Evolutionary conservation across 2,888 invertebrate genomes (phyloP).

Genomic region (Marasmarcha lunaedactyla): DNA sequence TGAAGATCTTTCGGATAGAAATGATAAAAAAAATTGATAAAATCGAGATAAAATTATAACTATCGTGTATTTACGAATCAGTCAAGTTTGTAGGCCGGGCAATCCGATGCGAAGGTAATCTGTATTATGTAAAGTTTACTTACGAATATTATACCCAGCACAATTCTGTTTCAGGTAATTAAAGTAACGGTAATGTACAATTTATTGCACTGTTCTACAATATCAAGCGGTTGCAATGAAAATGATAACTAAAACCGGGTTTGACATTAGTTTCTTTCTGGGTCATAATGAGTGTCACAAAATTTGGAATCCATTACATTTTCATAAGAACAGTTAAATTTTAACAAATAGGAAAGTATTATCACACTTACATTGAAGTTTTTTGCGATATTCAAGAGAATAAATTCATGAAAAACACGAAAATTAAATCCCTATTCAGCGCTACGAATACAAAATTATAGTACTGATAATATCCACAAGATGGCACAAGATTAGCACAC

Average conservation of each 20-base stretch:
- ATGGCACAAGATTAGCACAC: constrained; percentile 24
- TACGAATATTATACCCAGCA: too few species aligned
- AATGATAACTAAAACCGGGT: constrained; percentile 35
- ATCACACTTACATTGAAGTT: constrained; percentile 52
- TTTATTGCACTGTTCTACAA: too few species aligned
- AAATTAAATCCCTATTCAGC: constrained; percentile 66
- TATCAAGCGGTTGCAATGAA: constrained; percentile 10
- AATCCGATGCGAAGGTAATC: too few species aligned
- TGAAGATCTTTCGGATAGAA: too few species aligned
- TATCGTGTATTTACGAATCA: too few species aligned
- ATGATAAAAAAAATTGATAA: too few species aligned
- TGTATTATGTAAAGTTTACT: too few species aligned
- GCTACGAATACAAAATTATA: constrained; percentile 69
- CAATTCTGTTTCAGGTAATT: too few species aligned
- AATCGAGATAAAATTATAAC: too few species aligned
- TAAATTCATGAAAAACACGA: constrained; percentile 62
- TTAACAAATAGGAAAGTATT: not conserved
- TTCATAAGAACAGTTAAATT: constrained; percentile 9
- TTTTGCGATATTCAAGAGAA: constrained; percentile 52
- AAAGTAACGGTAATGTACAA: too few species aligned
- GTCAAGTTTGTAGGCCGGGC: too few species aligned
- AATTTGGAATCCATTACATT: constrained; percentile 29
- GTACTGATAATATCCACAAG: constrained; percentile 42
- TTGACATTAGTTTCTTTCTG: constrained; percentile 61
- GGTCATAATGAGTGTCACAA: constrained; percentile 51